These are phyloP conservation scores for Machimus atricapillus DNA, from an alignment of 2,888 invertebrate genomes.

Conservation along the genomic window DNA sequence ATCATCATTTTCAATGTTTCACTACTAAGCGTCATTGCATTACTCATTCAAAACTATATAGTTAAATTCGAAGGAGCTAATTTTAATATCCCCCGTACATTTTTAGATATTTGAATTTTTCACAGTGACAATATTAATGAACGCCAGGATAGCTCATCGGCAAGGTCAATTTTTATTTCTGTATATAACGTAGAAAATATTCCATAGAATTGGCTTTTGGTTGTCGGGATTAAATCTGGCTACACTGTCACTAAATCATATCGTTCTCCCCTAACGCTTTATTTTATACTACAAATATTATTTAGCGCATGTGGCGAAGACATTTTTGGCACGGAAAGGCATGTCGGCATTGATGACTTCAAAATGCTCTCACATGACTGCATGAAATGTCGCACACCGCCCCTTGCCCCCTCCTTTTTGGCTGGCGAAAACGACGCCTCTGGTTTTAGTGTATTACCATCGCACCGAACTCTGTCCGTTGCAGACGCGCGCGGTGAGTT, in stretches of 20 bases:
- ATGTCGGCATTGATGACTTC: constrained; percentile 38
- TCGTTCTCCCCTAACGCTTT: neutral
- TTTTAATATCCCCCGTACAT: neutral
- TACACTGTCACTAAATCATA: constrained; percentile 6
- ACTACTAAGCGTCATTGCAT: neutral
- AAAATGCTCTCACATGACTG: constrained; percentile 26
- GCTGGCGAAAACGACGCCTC: neutral
- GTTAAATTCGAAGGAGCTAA: neutral
- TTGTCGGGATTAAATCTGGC: neutral
- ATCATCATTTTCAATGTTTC: neutral
- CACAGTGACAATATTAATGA: constrained; percentile 5
- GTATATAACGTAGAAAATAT: neutral
- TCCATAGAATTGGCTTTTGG: neutral
- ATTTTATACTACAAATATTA: neutral
- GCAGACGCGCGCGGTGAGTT: neutral
- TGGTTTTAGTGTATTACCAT: neutral
- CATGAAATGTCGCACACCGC: neutral
- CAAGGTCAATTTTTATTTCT: constrained; percentile 11
- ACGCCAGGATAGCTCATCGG: neutral
- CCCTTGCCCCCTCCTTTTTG: neutral
- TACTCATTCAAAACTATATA: neutral
- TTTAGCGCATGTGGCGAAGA: constrained; percentile 11
- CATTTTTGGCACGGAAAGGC: constrained; percentile 13
- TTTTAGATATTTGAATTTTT: neutral
- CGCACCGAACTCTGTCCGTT: neutral